Evolutionary conservation across 1,140 invertebrate species (phyloP).

Genomic region (Brachionus manjavacas): DNA sequence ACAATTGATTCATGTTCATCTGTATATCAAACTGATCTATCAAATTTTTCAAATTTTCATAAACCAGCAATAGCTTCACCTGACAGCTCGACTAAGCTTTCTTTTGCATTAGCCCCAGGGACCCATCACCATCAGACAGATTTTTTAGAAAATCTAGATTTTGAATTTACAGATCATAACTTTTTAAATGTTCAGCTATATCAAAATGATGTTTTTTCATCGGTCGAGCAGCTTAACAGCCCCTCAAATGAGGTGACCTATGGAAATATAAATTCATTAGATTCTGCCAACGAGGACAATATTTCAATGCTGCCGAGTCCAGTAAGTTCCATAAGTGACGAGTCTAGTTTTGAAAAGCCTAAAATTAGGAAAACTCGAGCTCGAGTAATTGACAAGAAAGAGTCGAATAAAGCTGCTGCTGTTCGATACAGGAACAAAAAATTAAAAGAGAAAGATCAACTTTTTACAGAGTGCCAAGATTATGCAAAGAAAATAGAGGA

Average conservation of each 20-base stretch:
- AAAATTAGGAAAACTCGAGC: background rate
- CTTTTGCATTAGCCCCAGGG: background rate
- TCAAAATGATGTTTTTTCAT: background rate
- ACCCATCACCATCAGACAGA: background rate
- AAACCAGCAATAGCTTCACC: background rate
- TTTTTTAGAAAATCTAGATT: background rate
- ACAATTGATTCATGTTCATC: background rate
- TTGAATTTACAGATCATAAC: background rate
- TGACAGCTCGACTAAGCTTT: background rate
- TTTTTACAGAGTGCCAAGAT: conserved; percentile 26
- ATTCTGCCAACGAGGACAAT: background rate
- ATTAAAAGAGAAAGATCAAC: conserved; percentile 16
- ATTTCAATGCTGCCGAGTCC: background rate
- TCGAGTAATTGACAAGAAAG: conserved; percentile 29
- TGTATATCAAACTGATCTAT: background rate
- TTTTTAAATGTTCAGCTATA: background rate
- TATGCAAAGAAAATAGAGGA: conserved; percentile 17
- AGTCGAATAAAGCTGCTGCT: conserved; percentile 31
- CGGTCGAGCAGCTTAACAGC: background rate
- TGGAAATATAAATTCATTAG: background rate
- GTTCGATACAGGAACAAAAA: conserved; percentile 25
- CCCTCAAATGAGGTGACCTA: conserved; percentile 18
- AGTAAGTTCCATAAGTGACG: background rate
- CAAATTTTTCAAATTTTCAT: background rate
- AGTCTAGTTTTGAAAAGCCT: background rate